Percentiles rank a stretch among this genome's conserved stretches.
Evolutionary conservation across 2,113 vertebrate genomes (phyloP).

Genomic region (Lepisosteus osseus): DNA sequence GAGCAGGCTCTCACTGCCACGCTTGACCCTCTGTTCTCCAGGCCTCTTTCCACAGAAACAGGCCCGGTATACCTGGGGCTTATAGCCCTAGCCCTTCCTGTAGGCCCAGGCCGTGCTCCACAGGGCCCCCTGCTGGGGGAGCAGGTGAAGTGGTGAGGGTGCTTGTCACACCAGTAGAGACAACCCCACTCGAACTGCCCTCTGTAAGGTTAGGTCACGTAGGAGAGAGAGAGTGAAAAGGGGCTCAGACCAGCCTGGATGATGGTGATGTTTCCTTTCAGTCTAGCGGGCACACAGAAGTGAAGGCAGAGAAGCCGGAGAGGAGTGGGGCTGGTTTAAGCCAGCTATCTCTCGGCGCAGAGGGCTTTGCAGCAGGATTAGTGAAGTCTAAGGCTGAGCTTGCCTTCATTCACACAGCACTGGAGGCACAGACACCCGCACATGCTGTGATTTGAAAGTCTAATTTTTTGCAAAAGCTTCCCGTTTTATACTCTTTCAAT

Average conservation of each 20-base stretch:
- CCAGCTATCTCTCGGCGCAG: conserved; percentile 43
- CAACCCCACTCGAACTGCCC: not conserved
- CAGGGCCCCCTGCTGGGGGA: conserved; percentile 18
- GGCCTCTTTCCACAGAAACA: not conserved
- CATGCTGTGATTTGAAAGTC: conserved; percentile 17
- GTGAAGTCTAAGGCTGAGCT: conserved; percentile 2
- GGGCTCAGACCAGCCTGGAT: conserved; percentile 28
- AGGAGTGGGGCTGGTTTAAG: conserved; percentile 9
- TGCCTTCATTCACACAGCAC: conserved; percentile 43
- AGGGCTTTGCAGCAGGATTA: conserved; percentile 36
- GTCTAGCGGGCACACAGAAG: conserved; percentile 5
- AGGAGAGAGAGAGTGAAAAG: conserved; percentile 9
- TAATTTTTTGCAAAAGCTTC: not conserved
- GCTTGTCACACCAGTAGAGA: not conserved
- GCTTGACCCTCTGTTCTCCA: not conserved
- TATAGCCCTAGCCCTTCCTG: not conserved
- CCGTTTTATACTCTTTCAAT: not conserved
- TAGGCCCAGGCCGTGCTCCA: conserved; percentile 11
- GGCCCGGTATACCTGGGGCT: not conserved
- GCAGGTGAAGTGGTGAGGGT: not conserved
- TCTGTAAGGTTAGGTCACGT: not conserved
- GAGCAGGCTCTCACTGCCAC: not conserved
- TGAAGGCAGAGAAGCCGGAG: not conserved
- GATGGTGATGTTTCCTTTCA: conserved; percentile 19
- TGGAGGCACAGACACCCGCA: conserved; percentile 22